phyloP scores from a whole-genome alignment of 2,797 vertebrate genomes.

The Coendou prehensilis region DNA sequence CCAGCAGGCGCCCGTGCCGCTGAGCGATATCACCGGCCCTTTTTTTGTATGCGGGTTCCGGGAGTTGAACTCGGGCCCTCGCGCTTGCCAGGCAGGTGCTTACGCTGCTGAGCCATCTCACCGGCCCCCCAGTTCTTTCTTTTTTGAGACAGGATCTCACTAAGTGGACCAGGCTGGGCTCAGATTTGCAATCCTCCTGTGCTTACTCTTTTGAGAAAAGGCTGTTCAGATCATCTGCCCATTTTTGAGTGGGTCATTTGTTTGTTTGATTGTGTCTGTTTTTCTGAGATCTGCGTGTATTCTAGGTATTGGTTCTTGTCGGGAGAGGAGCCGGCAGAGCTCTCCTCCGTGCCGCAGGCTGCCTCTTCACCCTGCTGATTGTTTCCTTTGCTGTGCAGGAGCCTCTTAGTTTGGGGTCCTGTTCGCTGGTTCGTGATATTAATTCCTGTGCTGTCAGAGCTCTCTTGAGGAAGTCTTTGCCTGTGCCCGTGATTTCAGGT shows the following conservation, averaged over 20 bases:
- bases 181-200: neutral
- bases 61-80: too few relatives aligned
- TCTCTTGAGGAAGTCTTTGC: neutral
- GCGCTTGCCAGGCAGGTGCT: too few relatives aligned
- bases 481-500: neutral
- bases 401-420: too few relatives aligned
- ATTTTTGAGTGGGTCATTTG: neutral
- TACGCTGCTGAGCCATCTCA: too few relatives aligned
- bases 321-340: neutral
- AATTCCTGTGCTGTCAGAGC: neutral
- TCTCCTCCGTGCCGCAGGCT: too few relatives aligned
- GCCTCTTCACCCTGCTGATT: neutral
- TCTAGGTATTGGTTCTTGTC: neutral
- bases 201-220: neutral
- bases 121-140: too few relatives aligned
- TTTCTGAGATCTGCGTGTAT: neutral
- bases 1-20: too few relatives aligned
- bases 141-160: too few relatives aligned
- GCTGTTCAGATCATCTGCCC: neutral
- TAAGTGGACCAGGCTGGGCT: neutral
- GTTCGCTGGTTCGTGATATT: fast-evolving
- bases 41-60: too few relatives aligned
- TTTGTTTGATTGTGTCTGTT: neutral
- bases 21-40: too few relatives aligned
- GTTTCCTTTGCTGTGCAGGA: neutral